Evolutionary conservation across 2,113 vertebrate species (phyloP).

Genomic region (Perca schrenkii): DNA sequence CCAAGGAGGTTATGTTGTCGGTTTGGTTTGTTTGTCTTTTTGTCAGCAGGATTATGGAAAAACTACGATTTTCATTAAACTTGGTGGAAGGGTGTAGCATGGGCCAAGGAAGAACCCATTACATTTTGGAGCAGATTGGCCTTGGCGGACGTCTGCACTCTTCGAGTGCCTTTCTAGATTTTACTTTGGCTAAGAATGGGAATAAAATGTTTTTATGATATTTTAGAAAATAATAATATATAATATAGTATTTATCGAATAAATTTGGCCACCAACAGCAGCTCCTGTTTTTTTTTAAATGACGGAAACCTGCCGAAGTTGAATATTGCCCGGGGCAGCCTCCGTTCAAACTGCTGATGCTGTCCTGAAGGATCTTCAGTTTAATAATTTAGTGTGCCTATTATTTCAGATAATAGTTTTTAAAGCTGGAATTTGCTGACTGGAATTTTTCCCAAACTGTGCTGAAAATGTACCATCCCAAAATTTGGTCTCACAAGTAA

Average conservation of each 20-base stretch:
- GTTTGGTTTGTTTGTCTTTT: too few species aligned
- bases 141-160: too few species aligned
- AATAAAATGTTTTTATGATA: background rate
- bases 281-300: conserved; percentile 13
- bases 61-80: too few species aligned
- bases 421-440: background rate
- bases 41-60: too few species aligned
- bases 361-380: conserved; percentile 10
- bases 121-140: too few species aligned
- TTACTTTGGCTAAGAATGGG: background rate
- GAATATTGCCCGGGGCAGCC: background rate
- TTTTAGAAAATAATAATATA: conserved; percentile 11
- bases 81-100: too few species aligned
- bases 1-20: too few species aligned
- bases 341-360: conserved; percentile 11
- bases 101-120: too few species aligned
- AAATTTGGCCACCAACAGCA: background rate
- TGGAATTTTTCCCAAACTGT: background rate
- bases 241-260: conserved; percentile 30
- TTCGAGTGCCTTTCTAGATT: background rate
- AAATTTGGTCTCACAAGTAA: background rate
- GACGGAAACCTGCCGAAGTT: background rate
- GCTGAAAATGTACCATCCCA: background rate
- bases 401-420: conserved; percentile 12
- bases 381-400: conserved; percentile 25